These are phyloP conservation scores for Karalla daura DNA, from an alignment of 2,797 vertebrate genomes.

Conservation along the genomic window DNA sequence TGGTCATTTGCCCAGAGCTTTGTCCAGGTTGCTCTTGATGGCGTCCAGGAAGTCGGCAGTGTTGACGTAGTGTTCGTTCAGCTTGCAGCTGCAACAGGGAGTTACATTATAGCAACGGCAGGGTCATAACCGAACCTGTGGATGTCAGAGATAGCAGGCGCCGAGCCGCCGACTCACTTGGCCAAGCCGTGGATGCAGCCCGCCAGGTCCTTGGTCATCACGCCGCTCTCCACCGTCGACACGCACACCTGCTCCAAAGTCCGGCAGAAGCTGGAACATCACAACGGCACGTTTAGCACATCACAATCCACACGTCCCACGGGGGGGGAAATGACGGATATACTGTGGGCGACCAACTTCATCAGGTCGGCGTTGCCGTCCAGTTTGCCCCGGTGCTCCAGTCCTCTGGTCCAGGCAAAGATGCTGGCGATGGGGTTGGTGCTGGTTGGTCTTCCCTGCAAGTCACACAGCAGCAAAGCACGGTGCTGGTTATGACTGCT, in stretches of 20 bases:
- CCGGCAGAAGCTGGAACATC: conserved; percentile 88
- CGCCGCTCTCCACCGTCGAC: conserved; percentile 91
- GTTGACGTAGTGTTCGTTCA: conserved; percentile 94
- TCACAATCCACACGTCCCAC: background rate
- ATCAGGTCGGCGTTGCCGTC: conserved; percentile 92
- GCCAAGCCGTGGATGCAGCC: conserved; percentile 94
- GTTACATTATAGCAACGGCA: conserved; percentile 36
- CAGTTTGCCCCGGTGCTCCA: conserved; percentile 95
- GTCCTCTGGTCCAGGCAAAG: conserved; percentile 95
- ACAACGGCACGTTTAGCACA: background rate
- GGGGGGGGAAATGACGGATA: background rate
- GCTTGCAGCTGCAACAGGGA: conserved; percentile 87
- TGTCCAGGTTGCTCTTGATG: conserved; percentile 93
- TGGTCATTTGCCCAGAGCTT: conserved; percentile 87
- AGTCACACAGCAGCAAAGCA: background rate
- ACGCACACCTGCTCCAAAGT: conserved; percentile 93
- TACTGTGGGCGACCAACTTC: conserved; percentile 59
- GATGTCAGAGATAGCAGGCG: background rate
- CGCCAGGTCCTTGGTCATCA: conserved; percentile 97
- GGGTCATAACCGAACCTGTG: background rate
- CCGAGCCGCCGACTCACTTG: conserved; percentile 84
- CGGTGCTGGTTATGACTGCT: background rate
- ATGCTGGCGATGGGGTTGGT: conserved; percentile 98
- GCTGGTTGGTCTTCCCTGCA: conserved; percentile 92
- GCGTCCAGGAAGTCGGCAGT: conserved; percentile 94